Base-by-base conservation (phyloP, 2,888 invertebrate species). In the Dugesia japonica region DNA sequence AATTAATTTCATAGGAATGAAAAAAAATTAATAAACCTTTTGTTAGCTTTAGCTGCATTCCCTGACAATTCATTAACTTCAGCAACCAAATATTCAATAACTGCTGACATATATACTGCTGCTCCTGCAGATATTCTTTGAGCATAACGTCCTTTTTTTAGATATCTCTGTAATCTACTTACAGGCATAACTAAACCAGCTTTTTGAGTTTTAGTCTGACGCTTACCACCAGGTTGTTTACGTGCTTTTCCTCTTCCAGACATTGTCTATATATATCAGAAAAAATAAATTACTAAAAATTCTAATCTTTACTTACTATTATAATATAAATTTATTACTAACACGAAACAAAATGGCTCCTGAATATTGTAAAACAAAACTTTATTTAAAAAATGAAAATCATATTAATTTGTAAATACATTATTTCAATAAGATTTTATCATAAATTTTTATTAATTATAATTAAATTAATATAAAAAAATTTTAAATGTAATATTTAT, bases 171-270 rank as follows among this genome's bases (percentile, higher is more conserved):
- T 31, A 76, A 26, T 27, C 76, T n/a, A 75, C 31, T 38, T n/a
- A 76, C 76, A 20, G 76, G 76, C 76, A 76, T 76, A 1, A 76
- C 76, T 26, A 76, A 38, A 9, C 76, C 76, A 13, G 76, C 76
- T 23, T 74, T 72, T 1, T 28, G 26, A 1, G 76, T 73, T 26
- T 76, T 76, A 1, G 28, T 76, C 15, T 75, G 76, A 9, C 74
- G 76, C 28, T 76, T 76, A n/a, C 75, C 75, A n/a, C 31, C 38
- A 9, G 76, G 28, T 42, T 33, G 31, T 28, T 74, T 76, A 13
- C 72, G 72, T 73, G 76, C 76, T 76, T 76, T 76, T 73, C 76
- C 76, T 73, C 76, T 26, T 7, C 76, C 76, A 13, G 76, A 76
- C 76, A 76, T 76, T 72, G 9, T 76, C n/a, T 72, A 17, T 56